Evolutionary conservation across 2,888 invertebrate genomes (phyloP).

Genomic region (Sinopyrophorus schimmeli): DNA sequence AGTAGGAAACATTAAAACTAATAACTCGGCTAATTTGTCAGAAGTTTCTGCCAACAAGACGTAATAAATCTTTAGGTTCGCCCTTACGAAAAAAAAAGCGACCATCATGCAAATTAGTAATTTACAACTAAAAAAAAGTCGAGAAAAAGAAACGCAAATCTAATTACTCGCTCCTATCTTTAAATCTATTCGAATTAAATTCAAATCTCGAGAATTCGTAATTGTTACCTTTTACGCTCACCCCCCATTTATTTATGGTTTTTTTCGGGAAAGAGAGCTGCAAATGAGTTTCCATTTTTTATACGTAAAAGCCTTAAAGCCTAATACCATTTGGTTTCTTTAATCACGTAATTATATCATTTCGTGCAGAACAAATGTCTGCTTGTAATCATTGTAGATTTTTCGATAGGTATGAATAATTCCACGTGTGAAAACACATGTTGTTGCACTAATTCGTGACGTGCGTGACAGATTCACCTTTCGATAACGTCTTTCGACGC

Average conservation of each 20-base stretch:
- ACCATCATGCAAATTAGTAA: conserved; percentile 42
- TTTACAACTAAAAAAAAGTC: conserved; percentile 34
- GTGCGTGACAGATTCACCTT: conserved; percentile 52
- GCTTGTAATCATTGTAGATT: conserved; percentile 44
- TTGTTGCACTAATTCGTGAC: conserved; percentile 49
- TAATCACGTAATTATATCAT: conserved; percentile 52
- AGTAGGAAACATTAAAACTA: too few relatives aligned
- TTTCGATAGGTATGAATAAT: conserved; percentile 46
- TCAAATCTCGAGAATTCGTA: conserved; percentile 29
- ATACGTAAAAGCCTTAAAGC: conserved; percentile 33
- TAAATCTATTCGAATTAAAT: conserved; percentile 37
- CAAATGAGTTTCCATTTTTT: conserved; percentile 31
- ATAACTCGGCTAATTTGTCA: too few relatives aligned
- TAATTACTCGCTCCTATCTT: conserved; percentile 21
- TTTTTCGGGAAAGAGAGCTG: too few relatives aligned
- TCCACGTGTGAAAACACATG: conserved; percentile 53
- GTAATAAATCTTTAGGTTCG: conserved; percentile 9
- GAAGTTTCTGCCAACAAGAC: conserved; percentile 6
- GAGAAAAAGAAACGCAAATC: conserved; percentile 25
- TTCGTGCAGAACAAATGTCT: conserved; percentile 46
- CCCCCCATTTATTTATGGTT: too few relatives aligned
- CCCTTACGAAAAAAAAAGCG: too few relatives aligned
- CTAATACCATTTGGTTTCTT: conserved; percentile 40
- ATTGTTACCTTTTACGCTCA: conserved; percentile 21
- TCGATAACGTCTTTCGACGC: conserved; percentile 41